These are phyloP conservation scores for Dasyprocta punctata DNA, from an alignment of 2,113 vertebrate genomes.

Conservation along the genomic window DNA sequence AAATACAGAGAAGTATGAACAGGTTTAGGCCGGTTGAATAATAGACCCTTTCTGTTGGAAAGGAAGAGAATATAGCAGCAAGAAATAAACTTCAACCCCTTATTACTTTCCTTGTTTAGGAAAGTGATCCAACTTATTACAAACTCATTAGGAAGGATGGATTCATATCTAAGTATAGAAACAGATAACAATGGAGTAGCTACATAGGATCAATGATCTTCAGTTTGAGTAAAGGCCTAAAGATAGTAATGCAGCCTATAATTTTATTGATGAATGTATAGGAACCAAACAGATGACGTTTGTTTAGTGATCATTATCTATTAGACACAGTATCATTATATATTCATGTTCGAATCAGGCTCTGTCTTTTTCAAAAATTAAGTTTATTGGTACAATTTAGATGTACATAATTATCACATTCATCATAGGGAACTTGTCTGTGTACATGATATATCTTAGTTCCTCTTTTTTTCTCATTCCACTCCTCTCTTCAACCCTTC, in stretches of 20 bases:
- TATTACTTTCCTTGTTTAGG: conserved; percentile 13
- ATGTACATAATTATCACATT: neutral
- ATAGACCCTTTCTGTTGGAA: conserved; percentile 2
- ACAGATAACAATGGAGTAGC: neutral
- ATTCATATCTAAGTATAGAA: neutral
- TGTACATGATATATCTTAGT: neutral
- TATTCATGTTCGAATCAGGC: neutral
- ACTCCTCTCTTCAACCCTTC: neutral
- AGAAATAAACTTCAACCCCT: neutral
- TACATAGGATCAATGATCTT: neutral
- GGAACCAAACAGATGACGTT: neutral
- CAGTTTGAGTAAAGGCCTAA: neutral
- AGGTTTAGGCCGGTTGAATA: neutral
- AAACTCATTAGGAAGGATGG: neutral
- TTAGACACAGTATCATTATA: neutral
- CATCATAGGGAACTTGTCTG: neutral
- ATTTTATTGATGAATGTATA: neutral
- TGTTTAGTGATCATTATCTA: neutral
- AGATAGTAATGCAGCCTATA: neutral
- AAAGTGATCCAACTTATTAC: neutral
- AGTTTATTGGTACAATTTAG: neutral
- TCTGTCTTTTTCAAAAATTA: neutral
- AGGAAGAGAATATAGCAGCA: neutral
- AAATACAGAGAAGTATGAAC: neutral
- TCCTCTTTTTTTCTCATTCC: neutral